Evolutionary conservation across 2,888 invertebrate species (phyloP), one percentile per base, ranked within the genome.

Genomic region (Lithodes maja): DNA sequence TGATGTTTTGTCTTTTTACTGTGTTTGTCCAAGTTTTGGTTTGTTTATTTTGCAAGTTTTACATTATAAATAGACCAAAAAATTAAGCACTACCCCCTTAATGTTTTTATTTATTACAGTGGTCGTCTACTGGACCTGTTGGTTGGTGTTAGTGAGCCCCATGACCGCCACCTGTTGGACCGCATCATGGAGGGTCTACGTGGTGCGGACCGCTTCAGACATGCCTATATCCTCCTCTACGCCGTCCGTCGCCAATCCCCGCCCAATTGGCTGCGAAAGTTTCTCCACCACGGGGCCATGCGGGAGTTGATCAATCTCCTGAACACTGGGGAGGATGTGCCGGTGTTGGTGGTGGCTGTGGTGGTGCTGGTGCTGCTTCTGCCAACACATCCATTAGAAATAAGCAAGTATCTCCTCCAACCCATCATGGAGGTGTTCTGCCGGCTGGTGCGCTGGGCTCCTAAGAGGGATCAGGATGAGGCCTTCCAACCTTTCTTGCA

Each of bases 201-300:
- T 75, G 82, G 90, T 2, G 15, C 68, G 0, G 87, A 87, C 54
- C 90, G 87, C 74, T 90, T 91, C 83, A 84, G 90, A 50, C 86
- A 89, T 69, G 86, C 89, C 71, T 90, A 86, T 87, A 79, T 91
- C 52, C 69, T 91, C 50, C 86, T 91, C 53, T 90, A 91, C 79
- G 91, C 88, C 52, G 89, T 89, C 7, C 88, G 91, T 17, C 80
- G 91, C n/a, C 90, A 90, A 71, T 90, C 91, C 3, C 84, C 91
- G 33, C 90, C 91, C 17, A 85, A 83, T 52, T 91, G 91, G 91
- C 53, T 90, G 71, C 77, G 87, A 9, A 90, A 86, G n/a, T 78
- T 91, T 54, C 75, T 87, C 1, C 53, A 89, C 7, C 90, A 90
- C 61, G 69, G 83, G 17, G 84, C 86, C 7, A 89, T 91, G 89